Evolutionary conservation across 2,113 vertebrate genomes (phyloP), one percentile per base, ranked within the genome.

Genomic region (Bostrychus sinensis): DNA sequence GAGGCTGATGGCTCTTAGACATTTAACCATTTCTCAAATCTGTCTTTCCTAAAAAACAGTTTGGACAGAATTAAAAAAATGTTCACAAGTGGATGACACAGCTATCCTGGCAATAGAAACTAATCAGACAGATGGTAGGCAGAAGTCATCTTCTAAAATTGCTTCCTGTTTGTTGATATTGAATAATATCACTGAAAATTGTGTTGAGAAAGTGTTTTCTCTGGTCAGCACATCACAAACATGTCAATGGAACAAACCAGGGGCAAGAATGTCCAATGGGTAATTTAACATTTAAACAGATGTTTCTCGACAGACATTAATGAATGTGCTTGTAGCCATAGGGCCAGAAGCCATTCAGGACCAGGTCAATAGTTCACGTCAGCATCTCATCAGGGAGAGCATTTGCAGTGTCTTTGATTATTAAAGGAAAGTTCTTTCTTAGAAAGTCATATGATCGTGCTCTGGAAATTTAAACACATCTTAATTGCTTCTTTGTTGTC

Each of bases 401-500:
- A 51, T 23, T 48, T 48, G 45, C 45, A 25, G 5, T 32, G 30
- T 32, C 30, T 12, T 45, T 45, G 42, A 48, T 48, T 48, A 48
- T 25, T 14, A 4, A 46, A 12, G 22, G 19, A 16, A 53, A 28
- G 8, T 32, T 9, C 13, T 58, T 16, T 8, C 67, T 69, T 46
- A 0, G 11, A 57, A 54, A 56, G 60, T 30, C 1, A 1, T 41
- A 59, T 74, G 53, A 45, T 42, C 38, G 62, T 57, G 26, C n/a
- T 39, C 45, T 12, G 38, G 41, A 48, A 54, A 64, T 75, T 50
- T 63, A 4, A 75, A 75, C 3, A 2, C 20, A 11, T 46, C 51
- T 54, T 72, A 70, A 79, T 62, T 79, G 62, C 70, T 39, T 63
- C 59, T 46, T 72, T 68, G 62, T 78, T 75, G 70, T 75, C 59